Percentiles rank a stretch among this genome's conserved stretches.
Conservation (phyloP, 1,140 invertebrate species). For the Stenopsyche tienmushanensis region DNA sequence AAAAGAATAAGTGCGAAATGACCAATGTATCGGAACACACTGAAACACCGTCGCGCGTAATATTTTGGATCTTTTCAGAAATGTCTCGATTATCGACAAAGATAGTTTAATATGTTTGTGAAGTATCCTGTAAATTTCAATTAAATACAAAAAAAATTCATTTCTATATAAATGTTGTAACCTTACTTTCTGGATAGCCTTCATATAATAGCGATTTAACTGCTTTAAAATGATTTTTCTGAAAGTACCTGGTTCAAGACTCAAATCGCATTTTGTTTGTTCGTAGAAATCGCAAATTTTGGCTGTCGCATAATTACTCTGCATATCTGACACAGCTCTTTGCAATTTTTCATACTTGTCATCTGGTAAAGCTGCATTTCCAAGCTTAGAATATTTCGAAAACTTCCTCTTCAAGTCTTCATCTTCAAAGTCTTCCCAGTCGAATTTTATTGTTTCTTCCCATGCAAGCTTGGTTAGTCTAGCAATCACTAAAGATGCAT, state of each 20-base stretch:
- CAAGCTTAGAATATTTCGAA: constrained; percentile 65
- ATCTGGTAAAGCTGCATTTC: constrained; percentile 68
- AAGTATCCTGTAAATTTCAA: too few species aligned
- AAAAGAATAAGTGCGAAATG: too few species aligned
- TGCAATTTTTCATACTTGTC: constrained; percentile 64
- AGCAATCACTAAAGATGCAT: constrained; percentile 51
- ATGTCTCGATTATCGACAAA: too few species aligned
- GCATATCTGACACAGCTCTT: constrained; percentile 69
- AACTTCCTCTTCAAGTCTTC: constrained; percentile 66
- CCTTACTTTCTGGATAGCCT: too few species aligned
- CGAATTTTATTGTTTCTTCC: constrained; percentile 62
- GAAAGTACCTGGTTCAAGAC: constrained; percentile 71
- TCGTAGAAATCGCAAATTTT: constrained; percentile 75
- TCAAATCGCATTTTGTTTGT: constrained; percentile 66
- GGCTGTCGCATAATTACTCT: constrained; percentile 75
- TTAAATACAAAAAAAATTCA: too few species aligned
- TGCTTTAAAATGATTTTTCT: background rate
- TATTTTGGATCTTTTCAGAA: too few species aligned
- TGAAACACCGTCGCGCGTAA: too few species aligned
- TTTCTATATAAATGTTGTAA: too few species aligned
- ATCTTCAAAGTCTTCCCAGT: constrained; percentile 64
- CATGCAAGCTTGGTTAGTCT: constrained; percentile 55
- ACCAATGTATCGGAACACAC: too few species aligned
- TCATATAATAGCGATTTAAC: background rate
- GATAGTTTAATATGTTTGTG: too few species aligned